These are phyloP conservation scores for Pimpla rufipes DNA, from an alignment of 2,888 invertebrate genomes.

Conservation along the genomic window DNA sequence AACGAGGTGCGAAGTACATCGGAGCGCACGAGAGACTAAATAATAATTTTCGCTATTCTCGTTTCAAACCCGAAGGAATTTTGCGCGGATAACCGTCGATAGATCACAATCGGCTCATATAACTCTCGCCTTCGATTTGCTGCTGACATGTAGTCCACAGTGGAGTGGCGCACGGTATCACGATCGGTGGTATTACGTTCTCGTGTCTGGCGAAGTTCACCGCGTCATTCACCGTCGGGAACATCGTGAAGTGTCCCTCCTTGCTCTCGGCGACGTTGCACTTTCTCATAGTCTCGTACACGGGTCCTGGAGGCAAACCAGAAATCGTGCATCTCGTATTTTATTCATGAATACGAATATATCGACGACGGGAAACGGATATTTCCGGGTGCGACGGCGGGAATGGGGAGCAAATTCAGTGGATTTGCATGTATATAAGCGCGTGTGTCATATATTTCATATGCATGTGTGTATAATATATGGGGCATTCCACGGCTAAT, in stretches of 20 bases:
- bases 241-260: constrained; percentile 87
- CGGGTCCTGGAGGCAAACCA: constrained; percentile 87
- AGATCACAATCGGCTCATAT: constrained; percentile 74
- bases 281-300: constrained; percentile 88
- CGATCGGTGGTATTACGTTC: constrained; percentile 71
- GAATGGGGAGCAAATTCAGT: background rate
- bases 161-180: constrained; percentile 68
- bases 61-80: background rate
- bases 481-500: no score
- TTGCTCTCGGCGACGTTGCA: constrained; percentile 87
- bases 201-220: constrained; percentile 85
- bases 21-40: background rate
- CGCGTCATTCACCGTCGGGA: constrained; percentile 91
- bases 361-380: background rate
- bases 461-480: background rate
- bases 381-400: background rate
- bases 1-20: background rate
- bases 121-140: constrained; percentile 72
- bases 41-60: background rate
- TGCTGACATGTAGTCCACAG: constrained; percentile 75
- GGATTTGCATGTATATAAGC: background rate
- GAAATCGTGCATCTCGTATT: constrained; percentile 32
- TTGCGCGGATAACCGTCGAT: background rate
- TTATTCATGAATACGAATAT: constrained; percentile 37
- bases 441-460: background rate